Base-by-base conservation (phyloP, 2,888 invertebrate genomes). In the Drosophila atripex region DNA sequence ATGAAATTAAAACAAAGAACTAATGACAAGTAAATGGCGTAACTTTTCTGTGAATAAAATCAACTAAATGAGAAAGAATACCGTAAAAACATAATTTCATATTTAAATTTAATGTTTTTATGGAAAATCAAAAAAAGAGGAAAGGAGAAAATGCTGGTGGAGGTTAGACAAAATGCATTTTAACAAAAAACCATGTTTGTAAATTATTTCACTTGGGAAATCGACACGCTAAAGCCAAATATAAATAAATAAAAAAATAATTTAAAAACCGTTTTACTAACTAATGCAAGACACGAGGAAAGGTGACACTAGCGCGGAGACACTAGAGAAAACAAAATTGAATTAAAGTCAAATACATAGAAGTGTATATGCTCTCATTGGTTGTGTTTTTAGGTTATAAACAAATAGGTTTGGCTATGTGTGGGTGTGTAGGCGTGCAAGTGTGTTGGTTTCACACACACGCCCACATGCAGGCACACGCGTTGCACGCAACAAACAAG, bases 321-420 rank as follows among this genome's bases (percentile, higher is more conserved):
- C 56, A 66, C 63, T 64, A 54, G 64, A 69, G 60, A 54, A 57
- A 71, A 71, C 50, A 61, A 71, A 73, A 68, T 59, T 39, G 54
- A 68, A 64, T 54, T 52, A 73, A 77, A 74, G 75, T 83, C 77
- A 77, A 83, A 88, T 83, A 83, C 82, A 88, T 86, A 86, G 84
- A 83, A 70, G 80, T 80, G 80, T 83, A 89, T 86, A 90, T 90
- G 90, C 91, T 91, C 91, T 90, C 91, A 90, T 90, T 90, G 91
- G 91, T 91, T 91, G 91, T 91, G 90, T 91, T 91, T 90, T 90
- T 90, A 91, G 86, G 77, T 77, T 92, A 86, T 77, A 88, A 84
- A 76, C 80, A 84, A 88, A 76, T 63, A 64, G 58, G 74, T 59
- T 68, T 69, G 51, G 50, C 74, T 75, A 72, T 73, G 85, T 72